phyloP scores from a whole-genome alignment of 2,113 vertebrate genomes.

The Lycocorax pyrrhopterus region DNA sequence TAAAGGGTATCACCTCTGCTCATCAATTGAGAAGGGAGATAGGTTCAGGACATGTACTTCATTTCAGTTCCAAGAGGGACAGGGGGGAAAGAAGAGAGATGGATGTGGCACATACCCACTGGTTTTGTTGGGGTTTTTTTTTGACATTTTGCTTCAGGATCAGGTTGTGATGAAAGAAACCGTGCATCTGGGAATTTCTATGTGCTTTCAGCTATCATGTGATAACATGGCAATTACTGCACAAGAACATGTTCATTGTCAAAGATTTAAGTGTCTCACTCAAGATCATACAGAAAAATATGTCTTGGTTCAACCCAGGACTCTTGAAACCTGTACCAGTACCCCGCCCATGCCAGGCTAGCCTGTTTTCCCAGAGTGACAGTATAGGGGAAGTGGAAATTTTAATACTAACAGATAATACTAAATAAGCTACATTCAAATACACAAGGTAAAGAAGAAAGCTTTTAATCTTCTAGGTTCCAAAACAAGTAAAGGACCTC shows the following conservation, averaged over 20 bases:
- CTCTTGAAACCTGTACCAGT: neutral
- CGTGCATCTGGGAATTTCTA: neutral
- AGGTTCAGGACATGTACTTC: neutral
- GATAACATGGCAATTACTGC: neutral
- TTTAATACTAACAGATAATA: neutral
- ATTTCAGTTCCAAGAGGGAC: neutral
- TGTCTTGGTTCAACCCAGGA: neutral
- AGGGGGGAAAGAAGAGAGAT: neutral
- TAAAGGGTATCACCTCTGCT: neutral
- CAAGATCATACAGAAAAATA: neutral
- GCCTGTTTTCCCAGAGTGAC: neutral
- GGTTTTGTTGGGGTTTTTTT: neutral
- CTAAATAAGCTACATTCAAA: neutral
- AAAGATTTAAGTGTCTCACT: neutral
- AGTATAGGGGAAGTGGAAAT: neutral
- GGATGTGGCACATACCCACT: neutral
- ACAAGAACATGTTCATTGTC: neutral
- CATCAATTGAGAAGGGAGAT: neutral
- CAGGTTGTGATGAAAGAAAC: neutral
- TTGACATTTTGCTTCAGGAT: neutral
- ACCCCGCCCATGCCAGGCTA: neutral
- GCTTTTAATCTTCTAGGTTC: neutral
- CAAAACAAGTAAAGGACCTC: neutral
- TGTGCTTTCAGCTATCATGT: neutral
- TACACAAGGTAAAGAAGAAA: neutral